Base-by-base conservation (phyloP, 2,888 invertebrate species). In the Oligia fasciuncula region DNA sequence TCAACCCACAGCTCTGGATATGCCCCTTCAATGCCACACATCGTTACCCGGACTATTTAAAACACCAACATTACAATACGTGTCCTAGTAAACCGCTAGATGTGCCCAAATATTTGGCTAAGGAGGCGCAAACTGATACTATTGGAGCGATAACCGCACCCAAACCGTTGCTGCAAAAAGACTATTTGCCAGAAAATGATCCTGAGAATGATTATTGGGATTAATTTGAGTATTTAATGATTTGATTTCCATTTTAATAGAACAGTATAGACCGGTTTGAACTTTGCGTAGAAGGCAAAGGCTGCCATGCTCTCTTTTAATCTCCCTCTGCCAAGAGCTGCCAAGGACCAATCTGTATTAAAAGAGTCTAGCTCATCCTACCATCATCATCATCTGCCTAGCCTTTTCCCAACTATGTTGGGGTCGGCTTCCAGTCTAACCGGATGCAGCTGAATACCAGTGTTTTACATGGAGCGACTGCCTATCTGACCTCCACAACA, bases 11-110 rank as follows among this genome's bases (percentile, higher is more conserved):
- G 3, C 88, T 94, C 0, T 89, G 91, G 4, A 95, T 95, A 5
- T 97, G 97, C 75, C 97, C 97, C 0, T 97, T 97, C 83, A 97
- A 97, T 76, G 95, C 96, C 0, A 95, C 95, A 0, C 97, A 97
- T 85, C 93, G 97, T 0, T 89, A 96, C 40, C 94, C 97, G 0
- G 82, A 91, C 0, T 86, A 85, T 63, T 76, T 73, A 0, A 76
- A 85, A 0, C 72, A 73, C 0, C 23, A 65, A 0, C 88, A 88
- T 46, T 81, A 75, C n/a, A 17, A 14, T 2, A 54, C 54, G 0
- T 85, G 85, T n/a, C 83, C 85, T 0, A 43, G 62, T 49, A 73
- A 46, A 60, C 60, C 54, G 0, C 4, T n/a, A 0, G 43, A 74
- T 2, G 3, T 19, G 2, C 40, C 57, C 0, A 67, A 29, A 6